These are phyloP conservation scores for Eupithecia centaureata DNA, from an alignment of 2,888 invertebrate genomes.

Conservation along the genomic window DNA sequence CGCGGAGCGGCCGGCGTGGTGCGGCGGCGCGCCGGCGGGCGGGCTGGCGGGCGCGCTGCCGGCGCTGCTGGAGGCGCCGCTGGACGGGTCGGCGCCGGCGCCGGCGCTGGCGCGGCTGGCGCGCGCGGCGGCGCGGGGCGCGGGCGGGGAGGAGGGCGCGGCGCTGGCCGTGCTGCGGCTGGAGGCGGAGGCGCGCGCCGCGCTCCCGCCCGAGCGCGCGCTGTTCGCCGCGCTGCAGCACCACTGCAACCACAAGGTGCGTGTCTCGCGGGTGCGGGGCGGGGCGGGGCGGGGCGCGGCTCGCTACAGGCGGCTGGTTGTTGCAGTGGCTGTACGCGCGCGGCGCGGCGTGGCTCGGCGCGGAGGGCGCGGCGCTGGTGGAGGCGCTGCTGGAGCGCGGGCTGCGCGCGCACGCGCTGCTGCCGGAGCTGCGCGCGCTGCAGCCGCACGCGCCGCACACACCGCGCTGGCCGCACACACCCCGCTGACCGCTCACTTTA, in stretches of 20 bases:
- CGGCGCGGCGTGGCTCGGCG: constrained; percentile 64
- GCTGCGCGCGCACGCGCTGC: constrained; percentile 88
- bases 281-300: background rate
- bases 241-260: constrained; percentile 53
- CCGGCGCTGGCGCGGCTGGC: constrained; percentile 34
- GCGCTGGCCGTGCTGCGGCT: constrained; percentile 45
- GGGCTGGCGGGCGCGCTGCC: constrained; percentile 50
- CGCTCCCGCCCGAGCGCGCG: constrained; percentile 41
- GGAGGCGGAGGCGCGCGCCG: constrained; percentile 45
- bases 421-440: constrained; percentile 6
- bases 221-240: constrained; percentile 82
- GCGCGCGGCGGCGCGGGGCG: constrained; percentile 31
- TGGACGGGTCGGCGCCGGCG: constrained; percentile 33
- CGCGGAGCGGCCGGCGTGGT: constrained; percentile 38
- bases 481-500: too few relatives aligned
- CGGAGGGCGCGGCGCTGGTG: constrained; percentile 87
- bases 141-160: constrained; percentile 32
- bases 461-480: too few relatives aligned
- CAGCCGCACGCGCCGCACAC: background rate
- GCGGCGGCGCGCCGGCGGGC: constrained; percentile 38
- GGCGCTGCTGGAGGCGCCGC: constrained; percentile 49
- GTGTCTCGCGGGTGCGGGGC: too few relatives aligned
- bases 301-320: background rate
- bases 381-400: constrained; percentile 90
- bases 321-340: constrained; percentile 60